Evolutionary conservation across 2,797 vertebrate genomes (phyloP), one percentile per base, ranked within the genome.

Genomic region (Channallabes apus): DNA sequence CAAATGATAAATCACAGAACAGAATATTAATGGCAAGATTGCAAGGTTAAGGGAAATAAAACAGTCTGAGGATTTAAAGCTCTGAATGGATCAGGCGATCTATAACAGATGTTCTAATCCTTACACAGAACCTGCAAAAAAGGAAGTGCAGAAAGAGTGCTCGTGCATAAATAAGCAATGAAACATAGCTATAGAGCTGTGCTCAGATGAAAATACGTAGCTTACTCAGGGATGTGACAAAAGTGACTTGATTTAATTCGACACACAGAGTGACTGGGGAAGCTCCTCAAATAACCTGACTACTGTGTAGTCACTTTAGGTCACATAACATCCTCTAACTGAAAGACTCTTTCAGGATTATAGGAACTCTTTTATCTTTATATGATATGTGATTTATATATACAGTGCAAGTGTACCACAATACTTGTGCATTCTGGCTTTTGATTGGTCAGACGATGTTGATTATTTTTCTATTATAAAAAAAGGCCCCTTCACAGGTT

Each of bases 151-250:
- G 73, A 32, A 58, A 9, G 72, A 75, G 46, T 54, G 27, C n/a
- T n/a, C 5, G 56, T n/a, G 18, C 56, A 84, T 65, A 67, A 85
- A 85, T 82, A 58, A 59, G n/a, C 15, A 76, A 82, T 85, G 84
- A 85, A 61, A n/a, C 12, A 4, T 3, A 32, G 38, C n/a, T 65
- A 20, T 59, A 38, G 65, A 69, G 4, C 56, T 38, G 41, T 4
- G 29, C 81, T 35, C 12, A 24, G 46, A 68, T 2, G 65, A 22
- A 62, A 67, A 67, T 17, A n/a, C n/a, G n/a, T n/a, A 3, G 61
- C 71, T 76, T 85, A 82, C 15, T 58, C 56, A 65, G 17, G 22
- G 27, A 73, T 73, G 61, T 85, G 59, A 85, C 79, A 82, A 67
- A 29, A 18, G 59, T 6, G 61, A 58, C 76, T 56, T 75, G 6